These are phyloP conservation scores for Coenobita brevimanus DNA, from an alignment of 1,140 invertebrate genomes.

Conservation along the genomic window DNA sequence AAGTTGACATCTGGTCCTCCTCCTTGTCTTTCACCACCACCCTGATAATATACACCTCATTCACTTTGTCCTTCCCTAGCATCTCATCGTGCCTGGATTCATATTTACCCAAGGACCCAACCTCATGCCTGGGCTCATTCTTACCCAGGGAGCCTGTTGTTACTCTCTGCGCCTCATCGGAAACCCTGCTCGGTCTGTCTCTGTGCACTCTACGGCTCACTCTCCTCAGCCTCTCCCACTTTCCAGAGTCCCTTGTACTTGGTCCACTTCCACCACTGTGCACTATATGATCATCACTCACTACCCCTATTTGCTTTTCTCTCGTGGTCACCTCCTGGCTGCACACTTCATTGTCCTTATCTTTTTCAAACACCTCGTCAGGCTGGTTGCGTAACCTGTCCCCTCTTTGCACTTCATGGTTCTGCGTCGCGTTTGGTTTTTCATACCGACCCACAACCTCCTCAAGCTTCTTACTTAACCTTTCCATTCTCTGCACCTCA, in stretches of 20 bases:
- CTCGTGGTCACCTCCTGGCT: background rate
- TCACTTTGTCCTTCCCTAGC: slow-evolving; percentile 46
- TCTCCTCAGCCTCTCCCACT: background rate
- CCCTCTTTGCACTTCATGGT: background rate
- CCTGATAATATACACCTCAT: slow-evolving; percentile 55
- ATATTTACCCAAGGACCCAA: background rate
- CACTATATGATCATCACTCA: background rate
- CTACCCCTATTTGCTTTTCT: background rate
- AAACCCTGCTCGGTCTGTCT: background rate
- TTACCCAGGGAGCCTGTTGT: background rate
- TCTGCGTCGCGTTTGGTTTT: background rate
- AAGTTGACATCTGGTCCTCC: slow-evolving; percentile 49
- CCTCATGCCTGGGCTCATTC: background rate
- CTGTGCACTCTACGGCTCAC: background rate
- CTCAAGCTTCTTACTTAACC: no score
- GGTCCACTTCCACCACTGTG: background rate
- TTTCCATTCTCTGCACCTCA: no score
- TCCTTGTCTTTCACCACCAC: slow-evolving; percentile 55
- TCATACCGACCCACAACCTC: no score
- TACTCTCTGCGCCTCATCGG: background rate
- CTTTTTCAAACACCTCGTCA: background rate
- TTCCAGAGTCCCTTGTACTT: background rate
- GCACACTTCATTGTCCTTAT: slow-evolving; percentile 22
- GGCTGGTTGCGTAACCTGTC: background rate
- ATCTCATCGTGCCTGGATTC: background rate